A percentile compares a stretch with the other conserved stretches of the same genome.
Evolutionary conservation across 2,888 invertebrate genomes (phyloP).

Genomic region (Zele albiditarsus): DNA sequence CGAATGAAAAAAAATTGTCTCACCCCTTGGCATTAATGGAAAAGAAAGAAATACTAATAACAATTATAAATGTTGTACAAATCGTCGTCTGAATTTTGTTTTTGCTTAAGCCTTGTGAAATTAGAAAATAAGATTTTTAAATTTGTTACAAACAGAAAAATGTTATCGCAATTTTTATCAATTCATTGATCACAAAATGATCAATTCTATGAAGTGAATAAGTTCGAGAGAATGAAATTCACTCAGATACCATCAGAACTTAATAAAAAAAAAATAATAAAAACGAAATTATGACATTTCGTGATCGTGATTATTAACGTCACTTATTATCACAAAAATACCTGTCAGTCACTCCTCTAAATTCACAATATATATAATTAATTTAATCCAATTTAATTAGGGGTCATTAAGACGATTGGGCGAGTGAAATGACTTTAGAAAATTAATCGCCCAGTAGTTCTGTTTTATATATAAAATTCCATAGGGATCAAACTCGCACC

Average conservation of each 20-base stretch:
- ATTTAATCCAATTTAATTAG: slow-evolving; percentile 48
- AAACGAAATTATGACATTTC: slow-evolving; percentile 38
- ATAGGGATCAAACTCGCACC: neutral
- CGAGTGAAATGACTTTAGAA: slow-evolving; percentile 31
- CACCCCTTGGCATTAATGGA: slow-evolving; percentile 1
- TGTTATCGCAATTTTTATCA: no score
- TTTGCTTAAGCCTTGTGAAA: no score
- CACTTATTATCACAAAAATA: slow-evolving; percentile 2
- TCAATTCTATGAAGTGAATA: no score
- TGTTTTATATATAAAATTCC: slow-evolving; percentile 4
- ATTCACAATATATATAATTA: slow-evolving; percentile 41
- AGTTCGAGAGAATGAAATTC: no score
- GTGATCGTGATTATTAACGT: slow-evolving; percentile 27
- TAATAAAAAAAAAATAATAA: neutral
- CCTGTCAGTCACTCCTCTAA: slow-evolving; percentile 14
- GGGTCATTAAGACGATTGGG: slow-evolving; percentile 48
- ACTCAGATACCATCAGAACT: neutral
- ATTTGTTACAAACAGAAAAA: no score
- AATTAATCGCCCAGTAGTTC: slow-evolving; percentile 22
- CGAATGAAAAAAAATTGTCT: slow-evolving; percentile 21
- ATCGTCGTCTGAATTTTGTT: neutral
- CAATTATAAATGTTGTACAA: neutral
- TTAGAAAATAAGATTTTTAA: no score
- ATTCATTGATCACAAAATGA: no score
- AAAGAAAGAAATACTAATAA: slow-evolving; percentile 7